A percentile compares a stretch with the other conserved stretches of the same genome.
These are phyloP conservation scores for Rhogogaster chlorosoma DNA, from an alignment of 2,888 invertebrate species.

Conservation along the genomic window DNA sequence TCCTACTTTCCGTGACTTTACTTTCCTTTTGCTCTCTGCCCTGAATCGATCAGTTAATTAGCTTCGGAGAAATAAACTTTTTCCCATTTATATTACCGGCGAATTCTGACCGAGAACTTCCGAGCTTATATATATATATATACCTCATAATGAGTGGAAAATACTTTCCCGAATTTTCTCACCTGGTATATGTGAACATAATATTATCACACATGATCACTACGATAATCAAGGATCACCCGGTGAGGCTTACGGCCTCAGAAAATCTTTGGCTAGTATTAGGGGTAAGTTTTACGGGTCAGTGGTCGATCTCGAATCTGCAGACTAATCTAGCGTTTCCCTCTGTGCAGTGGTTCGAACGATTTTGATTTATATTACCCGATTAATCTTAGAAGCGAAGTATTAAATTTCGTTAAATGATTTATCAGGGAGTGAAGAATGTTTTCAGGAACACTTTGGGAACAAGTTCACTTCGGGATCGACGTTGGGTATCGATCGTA, in stretches of 20 bases:
- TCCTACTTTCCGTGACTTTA: background rate
- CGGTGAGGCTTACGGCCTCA: no score
- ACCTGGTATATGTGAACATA: background rate
- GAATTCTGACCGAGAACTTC: background rate
- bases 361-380: slow-evolving; percentile 33
- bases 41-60: slow-evolving; percentile 1
- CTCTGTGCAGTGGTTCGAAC: background rate
- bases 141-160: no score
- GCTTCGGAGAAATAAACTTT: background rate
- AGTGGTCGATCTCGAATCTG: background rate
- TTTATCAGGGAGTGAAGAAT: background rate
- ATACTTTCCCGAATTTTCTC: background rate
- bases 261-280: background rate
- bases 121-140: background rate
- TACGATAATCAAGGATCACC: background rate
- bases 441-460: background rate
- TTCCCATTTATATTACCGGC: background rate
- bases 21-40: background rate
- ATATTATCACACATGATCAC: background rate
- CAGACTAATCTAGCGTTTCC: background rate
- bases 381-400: slow-evolving; percentile 11
- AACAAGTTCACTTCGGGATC: background rate
- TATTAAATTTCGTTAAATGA: slow-evolving; percentile 12
- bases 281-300: background rate
- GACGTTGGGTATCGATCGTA: background rate